Evolutionary conservation across 1,140 invertebrate species (phyloP), one percentile per base, ranked within the genome.

Genomic region (Drosophila leontia): DNA sequence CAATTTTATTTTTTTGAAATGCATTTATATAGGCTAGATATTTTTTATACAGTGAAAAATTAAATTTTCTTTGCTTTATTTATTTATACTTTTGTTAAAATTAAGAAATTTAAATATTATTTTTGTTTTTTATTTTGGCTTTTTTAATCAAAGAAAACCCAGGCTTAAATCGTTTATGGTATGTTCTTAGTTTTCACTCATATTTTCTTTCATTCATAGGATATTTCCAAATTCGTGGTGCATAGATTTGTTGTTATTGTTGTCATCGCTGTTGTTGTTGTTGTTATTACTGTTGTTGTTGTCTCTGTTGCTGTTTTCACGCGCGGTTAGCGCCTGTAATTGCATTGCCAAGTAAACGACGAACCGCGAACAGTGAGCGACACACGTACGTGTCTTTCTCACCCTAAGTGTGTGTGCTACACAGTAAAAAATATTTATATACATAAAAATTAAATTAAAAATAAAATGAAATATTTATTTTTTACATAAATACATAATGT

Each of bases 341-440:
- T 87, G 84, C 84, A 88, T 88, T 87, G 84, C 84, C 84, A 87
- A 88, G 83, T 88, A 88, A 87, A 88, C 84, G 83, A 80, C 84
- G 84, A 82, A 75, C 72, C 80, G 68, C 83, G 75, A 78, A 83
- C 67, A 74, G 77, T 55, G 81, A 67, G 61, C 57, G 69, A 68
- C 63, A 75, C 64, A 42, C 67, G 61, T 55, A 69, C 64, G 45
- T 71, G 55, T 39, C 67, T 55, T 44, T n/a, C 11, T 44, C 23
- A 15, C 23, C 13, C 11, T 2, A 3, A 23, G 6, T 64, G 57
- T 23, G 39, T 19, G 39, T 59, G 29, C 23, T 47, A 45, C 61
- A 1, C 17, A 17, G 32, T 13, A 23, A 63, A 67, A 29, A 32
- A n/a, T 15, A 13, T 34, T 19, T 19, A 3, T 11, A n/a, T 32